Evolutionary conservation across 2,888 invertebrate genomes (phyloP).

Genomic region (Tubulanus polymorphus): DNA sequence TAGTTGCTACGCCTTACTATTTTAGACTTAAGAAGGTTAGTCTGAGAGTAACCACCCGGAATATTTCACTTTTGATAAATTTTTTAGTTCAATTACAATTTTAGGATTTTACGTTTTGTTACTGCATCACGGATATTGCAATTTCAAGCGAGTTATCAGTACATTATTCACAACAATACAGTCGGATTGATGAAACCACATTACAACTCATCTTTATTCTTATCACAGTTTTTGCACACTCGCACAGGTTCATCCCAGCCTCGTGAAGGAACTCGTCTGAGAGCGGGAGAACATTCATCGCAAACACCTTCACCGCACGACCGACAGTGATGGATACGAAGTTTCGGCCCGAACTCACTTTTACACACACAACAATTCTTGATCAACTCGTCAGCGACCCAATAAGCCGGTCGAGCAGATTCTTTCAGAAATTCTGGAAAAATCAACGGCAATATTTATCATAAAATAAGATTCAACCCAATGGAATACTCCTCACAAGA

Average conservation of each 20-base stretch:
- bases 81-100: no score
- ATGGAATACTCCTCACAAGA: no score
- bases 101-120: no score
- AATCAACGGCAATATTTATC: not conserved
- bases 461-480: no score
- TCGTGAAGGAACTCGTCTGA: constrained; percentile 51
- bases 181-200: no score
- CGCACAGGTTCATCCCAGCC: constrained; percentile 58
- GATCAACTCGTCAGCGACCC: constrained; percentile 73
- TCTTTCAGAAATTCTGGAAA: constrained; percentile 61
- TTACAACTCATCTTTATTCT: constrained; percentile 30
- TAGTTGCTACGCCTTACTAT: no score
- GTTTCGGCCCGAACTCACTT: constrained; percentile 57
- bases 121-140: no score
- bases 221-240: constrained; percentile 53
- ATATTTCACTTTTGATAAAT: no score
- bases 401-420: constrained; percentile 71
- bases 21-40: no score
- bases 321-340: constrained; percentile 64
- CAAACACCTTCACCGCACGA: constrained; percentile 72
- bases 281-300: constrained; percentile 54
- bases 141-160: no score
- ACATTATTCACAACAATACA: no score
- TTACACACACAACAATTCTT: constrained; percentile 66
- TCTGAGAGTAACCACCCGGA: no score